Evolutionary conservation across 2,888 invertebrate genomes (phyloP), one percentile per base, ranked within the genome.

Genomic region (Nebria brevicollis): DNA sequence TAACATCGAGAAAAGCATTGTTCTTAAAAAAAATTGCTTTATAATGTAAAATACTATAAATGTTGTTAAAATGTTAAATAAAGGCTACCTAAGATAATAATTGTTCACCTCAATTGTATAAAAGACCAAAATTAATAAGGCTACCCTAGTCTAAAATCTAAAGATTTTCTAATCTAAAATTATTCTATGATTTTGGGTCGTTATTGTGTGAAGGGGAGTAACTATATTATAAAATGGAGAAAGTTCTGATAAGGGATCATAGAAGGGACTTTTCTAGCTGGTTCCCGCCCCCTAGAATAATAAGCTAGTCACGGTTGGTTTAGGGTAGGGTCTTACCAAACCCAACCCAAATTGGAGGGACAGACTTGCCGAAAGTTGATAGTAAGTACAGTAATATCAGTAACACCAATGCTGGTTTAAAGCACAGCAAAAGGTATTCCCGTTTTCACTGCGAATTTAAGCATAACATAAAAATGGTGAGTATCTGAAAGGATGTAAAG

Each of bases 361-460:
- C 70, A 42, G 34, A 34, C 72, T 7, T 25, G 42, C n/a, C n/a
- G n/a, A 72, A 75, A 42, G 81, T 72, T 73, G 81, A 75, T 15
- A 34, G 76, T 54, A 77, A 76, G 43, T 66, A 81, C 81, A 81
- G 81, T 77, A 81, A 81, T 64, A 43, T 81, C 81, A 81, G 81
- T 81, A 77, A 81, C 76, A 81, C 76, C 68, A 65, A 76, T 76
- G 81, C 81, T 81, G 77, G 26, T 66, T 72, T 20, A 70, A 11
- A 72, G 66, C 65, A 81, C 76, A 81, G 81, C 77, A 26, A 25
- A 73, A 66, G 72, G 65, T 77, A 43, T 77, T 43, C 81, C 81
- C 76, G 81, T 76, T 81, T 81, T 73, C 76, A 81, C 81, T 81
- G 81, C 81, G 72, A 76, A 77, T 66, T 6, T 11, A 25, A 34